Base-by-base conservation (phyloP, 2,888 invertebrate genomes). In the Drosophila suboccidentalis region DNA sequence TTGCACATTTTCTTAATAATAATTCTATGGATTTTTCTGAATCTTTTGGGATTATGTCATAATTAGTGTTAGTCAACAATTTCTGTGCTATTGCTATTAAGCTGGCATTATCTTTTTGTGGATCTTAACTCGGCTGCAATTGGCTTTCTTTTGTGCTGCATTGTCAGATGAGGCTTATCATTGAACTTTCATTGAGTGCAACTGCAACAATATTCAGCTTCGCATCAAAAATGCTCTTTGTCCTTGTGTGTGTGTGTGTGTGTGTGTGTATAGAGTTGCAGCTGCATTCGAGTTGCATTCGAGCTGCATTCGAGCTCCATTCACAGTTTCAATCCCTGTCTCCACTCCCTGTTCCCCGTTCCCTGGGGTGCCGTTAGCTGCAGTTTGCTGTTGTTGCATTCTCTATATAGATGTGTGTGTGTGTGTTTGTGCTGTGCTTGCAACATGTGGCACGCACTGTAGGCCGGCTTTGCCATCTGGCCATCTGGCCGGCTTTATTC, bases 401-500 rank as follows among this genome's bases (percentile, higher is more conserved):
- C 17, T 53, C 26, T 51, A 54, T 55, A 26, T 13, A 29, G 26
- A 19, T 49, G 9, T 51, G 38, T 62, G 61, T 59, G 36, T 39
- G n/a, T 34, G 55, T 60, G 66, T 55, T 19, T 75, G 61, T 59
- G 62, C 38, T 59, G 34, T 46, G 81, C 60, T 65, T 84, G 87
- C 80, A 87, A 86, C 89, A 84, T 89, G 89, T 87, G 78, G 89
- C 82, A 89, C 87, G 89, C 87, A 89, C 76, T 80, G 76, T 85
- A 86, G 80, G 67, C 83, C 82, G 83, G 82, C 72, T 88, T 82
- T 88, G 88, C 62, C 51, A 60, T 57, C 41, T 64, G 80, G 63
- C 80, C 83, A 51, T 44, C 63, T 88, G 83, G 53, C 44, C 54
- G 9, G 59, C 49, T 65, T 72, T 68, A 59, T 65, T 78, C 79